These are phyloP conservation scores for Caenorhabditis remanei DNA, from an alignment of 1,140 invertebrate species.

Conservation along the genomic window DNA sequence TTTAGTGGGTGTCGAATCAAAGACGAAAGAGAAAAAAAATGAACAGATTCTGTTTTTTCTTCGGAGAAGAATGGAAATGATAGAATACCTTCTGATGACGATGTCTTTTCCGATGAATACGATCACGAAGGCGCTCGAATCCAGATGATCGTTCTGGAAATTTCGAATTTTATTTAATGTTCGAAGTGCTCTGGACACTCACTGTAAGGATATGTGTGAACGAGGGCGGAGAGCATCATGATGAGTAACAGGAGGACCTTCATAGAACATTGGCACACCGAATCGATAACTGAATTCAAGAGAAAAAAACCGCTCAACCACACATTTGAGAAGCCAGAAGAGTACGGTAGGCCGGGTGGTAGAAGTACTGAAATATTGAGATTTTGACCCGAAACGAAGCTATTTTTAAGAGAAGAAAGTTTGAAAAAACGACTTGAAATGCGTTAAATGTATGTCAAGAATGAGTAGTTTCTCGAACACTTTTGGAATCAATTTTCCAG, in stretches of 20 bases:
- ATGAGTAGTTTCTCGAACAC: too few species aligned
- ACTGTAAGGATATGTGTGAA: slow-evolving; percentile 51
- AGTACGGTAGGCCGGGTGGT: slow-evolving; percentile 4
- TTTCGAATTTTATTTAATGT: background rate
- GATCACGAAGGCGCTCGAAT: slow-evolving; percentile 53
- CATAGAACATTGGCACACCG: slow-evolving; percentile 51
- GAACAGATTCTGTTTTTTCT: background rate
- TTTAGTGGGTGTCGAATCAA: slow-evolving; percentile 35
- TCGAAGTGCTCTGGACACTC: background rate
- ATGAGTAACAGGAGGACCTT: slow-evolving; percentile 49
- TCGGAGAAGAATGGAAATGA: background rate
- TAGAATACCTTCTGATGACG: slow-evolving; percentile 39
- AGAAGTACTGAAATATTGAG: background rate
- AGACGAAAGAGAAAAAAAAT: background rate
- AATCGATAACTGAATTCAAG: background rate
- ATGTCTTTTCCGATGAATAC: slow-evolving; percentile 45
- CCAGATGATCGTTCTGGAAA: slow-evolving; percentile 39
- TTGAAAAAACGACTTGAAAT: too few species aligned
- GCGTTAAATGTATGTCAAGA: too few species aligned
- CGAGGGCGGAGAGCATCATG: slow-evolving; percentile 49
- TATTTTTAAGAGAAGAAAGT: background rate
- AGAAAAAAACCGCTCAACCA: slow-evolving; percentile 31
- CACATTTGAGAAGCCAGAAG: slow-evolving; percentile 29
- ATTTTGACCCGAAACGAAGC: background rate
- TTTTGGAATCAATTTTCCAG: too few species aligned